A percentile compares a stretch with the other conserved stretches of the same genome.
Conservation (phyloP, 1,140 invertebrate genomes). For the Muscidifurax raptorellus region DNA sequence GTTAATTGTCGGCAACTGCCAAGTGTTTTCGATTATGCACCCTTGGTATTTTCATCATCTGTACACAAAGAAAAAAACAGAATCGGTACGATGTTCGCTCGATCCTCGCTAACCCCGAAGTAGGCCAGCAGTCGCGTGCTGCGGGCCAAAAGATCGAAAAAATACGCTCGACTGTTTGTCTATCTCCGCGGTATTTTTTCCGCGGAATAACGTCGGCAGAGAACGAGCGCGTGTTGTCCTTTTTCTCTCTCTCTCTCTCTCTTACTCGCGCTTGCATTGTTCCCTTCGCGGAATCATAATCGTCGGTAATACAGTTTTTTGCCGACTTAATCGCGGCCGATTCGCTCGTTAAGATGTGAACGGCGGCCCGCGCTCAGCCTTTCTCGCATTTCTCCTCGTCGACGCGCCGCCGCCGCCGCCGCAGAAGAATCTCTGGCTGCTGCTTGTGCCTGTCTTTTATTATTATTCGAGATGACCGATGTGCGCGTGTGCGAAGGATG, state of each 20-base stretch:
- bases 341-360: constrained; percentile 69
- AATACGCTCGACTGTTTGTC: constrained; percentile 7
- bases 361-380: constrained; percentile 55
- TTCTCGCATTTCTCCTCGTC: constrained; percentile 70
- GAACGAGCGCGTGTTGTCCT: background rate
- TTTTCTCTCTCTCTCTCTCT: background rate
- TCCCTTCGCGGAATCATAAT: constrained; percentile 69
- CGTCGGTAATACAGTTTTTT: constrained; percentile 69
- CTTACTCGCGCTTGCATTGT: constrained; percentile 57
- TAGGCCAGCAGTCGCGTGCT: constrained; percentile 22
- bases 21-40: constrained; percentile 37
- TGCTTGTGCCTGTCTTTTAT: background rate
- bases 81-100: constrained; percentile 5
- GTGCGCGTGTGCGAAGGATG: background rate
- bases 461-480: background rate
- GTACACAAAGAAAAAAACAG: background rate
- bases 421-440: constrained; percentile 61
- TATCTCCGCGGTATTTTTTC: constrained; percentile 19
- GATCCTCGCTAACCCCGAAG: background rate
- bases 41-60: too few relatives aligned
- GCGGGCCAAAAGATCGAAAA: background rate
- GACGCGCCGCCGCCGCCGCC: constrained; percentile 35
- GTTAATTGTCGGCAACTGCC: constrained; percentile 34
- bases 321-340: constrained; percentile 64
- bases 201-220: background rate